Conservation (phyloP, 35 echinoderm and acorn worm genomes). For the Ptychodera flava region DNA sequence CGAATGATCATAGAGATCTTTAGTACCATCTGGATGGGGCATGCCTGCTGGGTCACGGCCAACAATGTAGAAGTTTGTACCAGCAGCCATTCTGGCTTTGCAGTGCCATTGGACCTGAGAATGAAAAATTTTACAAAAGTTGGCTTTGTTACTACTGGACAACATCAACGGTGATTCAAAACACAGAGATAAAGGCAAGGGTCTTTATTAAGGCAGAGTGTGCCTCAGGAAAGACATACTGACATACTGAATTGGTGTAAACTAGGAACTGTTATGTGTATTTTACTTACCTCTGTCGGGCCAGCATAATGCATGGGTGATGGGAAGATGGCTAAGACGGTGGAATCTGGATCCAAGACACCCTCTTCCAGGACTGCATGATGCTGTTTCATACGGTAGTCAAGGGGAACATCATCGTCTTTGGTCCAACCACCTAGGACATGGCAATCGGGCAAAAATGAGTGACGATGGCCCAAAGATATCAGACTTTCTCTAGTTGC, state of each 20-base stretch:
- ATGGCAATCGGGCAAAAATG: too few relatives aligned
- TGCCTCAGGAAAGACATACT: too few relatives aligned
- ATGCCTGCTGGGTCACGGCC: slow-evolving; percentile 94
- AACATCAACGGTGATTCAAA: too few relatives aligned
- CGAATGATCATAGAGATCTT: slow-evolving; percentile 90
- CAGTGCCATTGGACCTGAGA: slow-evolving; percentile 90
- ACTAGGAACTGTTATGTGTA: too few relatives aligned
- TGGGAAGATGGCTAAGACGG: slow-evolving; percentile 93
- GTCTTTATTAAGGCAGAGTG: too few relatives aligned
- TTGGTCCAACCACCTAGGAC: slow-evolving; percentile 97
- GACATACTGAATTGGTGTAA: too few relatives aligned
- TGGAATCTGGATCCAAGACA: slow-evolving; percentile 68
- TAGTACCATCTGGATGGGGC: slow-evolving; percentile 86
- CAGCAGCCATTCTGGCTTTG: slow-evolving; percentile 88
- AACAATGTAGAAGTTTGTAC: slow-evolving; percentile 97
- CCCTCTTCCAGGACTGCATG: slow-evolving; percentile 80
- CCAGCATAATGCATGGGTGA: slow-evolving; percentile 98
- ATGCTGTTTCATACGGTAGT: slow-evolving; percentile 89
- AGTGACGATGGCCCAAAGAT: too few relatives aligned
- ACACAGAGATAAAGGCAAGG: too few relatives aligned
- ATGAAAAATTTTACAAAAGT: too few relatives aligned
- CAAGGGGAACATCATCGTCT: slow-evolving; percentile 92
- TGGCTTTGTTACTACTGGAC: too few relatives aligned
- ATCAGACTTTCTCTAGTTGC: too few relatives aligned
- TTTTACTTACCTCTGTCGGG: slow-evolving; percentile 90